Evolutionary conservation across 2,797 vertebrate species (phyloP).

Genomic region (Paedocypris micromegethes): DNA sequence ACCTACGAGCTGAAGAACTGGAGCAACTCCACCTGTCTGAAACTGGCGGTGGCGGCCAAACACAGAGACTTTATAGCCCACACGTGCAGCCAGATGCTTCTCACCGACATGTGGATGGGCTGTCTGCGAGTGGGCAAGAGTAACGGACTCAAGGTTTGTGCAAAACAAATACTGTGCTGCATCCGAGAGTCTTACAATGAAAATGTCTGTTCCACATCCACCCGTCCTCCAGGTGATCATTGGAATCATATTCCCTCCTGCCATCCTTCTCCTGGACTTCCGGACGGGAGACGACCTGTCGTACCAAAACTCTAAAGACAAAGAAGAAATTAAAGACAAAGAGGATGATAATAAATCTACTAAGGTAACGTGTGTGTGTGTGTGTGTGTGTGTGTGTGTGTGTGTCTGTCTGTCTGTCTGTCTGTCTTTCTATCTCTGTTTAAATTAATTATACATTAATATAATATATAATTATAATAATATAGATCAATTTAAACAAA

Average conservation of each 20-base stretch:
- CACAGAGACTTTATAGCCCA: conserved; percentile 97
- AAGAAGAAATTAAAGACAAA: conserved; percentile 81
- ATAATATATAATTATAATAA: too few relatives aligned
- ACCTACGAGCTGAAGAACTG: conserved; percentile 95
- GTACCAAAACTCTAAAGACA: conserved; percentile 74
- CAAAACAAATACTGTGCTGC: not conserved
- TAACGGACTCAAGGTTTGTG: conserved; percentile 85
- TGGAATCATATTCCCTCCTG: conserved; percentile 87
- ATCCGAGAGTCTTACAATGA: not conserved
- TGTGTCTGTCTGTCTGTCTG: not conserved
- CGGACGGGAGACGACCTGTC: conserved; percentile 83
- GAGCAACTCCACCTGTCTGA: conserved; percentile 96
- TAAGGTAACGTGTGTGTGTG: conserved; percentile 53
- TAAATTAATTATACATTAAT: too few relatives aligned
- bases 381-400: too few relatives aligned
- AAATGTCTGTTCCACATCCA: too few relatives aligned
- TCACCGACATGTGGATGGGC: conserved; percentile 99
- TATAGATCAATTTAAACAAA: too few relatives aligned
- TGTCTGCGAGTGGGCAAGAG: conserved; percentile 88
- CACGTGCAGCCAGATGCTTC: conserved; percentile 96
- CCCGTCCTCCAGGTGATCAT: conserved; percentile 78
- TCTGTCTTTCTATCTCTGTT: too few relatives aligned
- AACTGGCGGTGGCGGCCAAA: conserved; percentile 92
- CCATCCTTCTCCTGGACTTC: conserved; percentile 90
- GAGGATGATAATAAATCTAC: conserved; percentile 82